Conservation (phyloP, 2,888 invertebrate species). For the Eudemis profundana region DNA sequence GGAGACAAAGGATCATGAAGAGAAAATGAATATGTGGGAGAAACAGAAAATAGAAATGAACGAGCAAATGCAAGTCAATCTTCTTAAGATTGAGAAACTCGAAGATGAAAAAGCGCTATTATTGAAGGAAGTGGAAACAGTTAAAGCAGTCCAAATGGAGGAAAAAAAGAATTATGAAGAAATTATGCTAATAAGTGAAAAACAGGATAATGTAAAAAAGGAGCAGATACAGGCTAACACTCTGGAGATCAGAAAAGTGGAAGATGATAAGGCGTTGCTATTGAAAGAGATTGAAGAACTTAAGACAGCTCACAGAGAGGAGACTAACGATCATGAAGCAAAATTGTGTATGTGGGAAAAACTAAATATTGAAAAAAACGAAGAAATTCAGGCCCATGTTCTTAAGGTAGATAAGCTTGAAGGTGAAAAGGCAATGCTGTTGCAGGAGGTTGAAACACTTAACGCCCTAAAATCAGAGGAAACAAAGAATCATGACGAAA, state of each 20-base stretch:
- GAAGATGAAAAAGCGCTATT: too few species aligned
- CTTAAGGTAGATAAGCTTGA: background rate
- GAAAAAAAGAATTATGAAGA: too few species aligned
- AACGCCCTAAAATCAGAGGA: slow-evolving; percentile 5
- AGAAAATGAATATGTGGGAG: background rate
- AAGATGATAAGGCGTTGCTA: slow-evolving; percentile 46
- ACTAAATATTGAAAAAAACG: background rate
- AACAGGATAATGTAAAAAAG: background rate
- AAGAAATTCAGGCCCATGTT: background rate
- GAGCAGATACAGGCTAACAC: background rate
- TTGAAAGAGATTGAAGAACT: background rate
- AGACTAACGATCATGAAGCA: slow-evolving; percentile 5
- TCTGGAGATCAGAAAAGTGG: slow-evolving; percentile 56
- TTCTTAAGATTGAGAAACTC: too few species aligned
- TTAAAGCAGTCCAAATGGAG: too few species aligned
- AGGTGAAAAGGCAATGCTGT: background rate
- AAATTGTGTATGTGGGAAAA: slow-evolving; percentile 2
- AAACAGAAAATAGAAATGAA: slow-evolving; percentile 47
- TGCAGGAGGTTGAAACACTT: background rate
- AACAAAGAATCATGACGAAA: background rate
- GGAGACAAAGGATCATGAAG: slow-evolving; percentile 44
- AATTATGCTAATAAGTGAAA: too few species aligned
- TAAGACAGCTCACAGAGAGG: background rate
- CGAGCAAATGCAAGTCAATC: slow-evolving; percentile 47
- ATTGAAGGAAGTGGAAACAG: too few species aligned